A percentile compares a stretch with the other conserved stretches of the same genome.
phyloP scores from a whole-genome alignment of 2,113 vertebrate species.

The Edolisoma coerulescens region DNA sequence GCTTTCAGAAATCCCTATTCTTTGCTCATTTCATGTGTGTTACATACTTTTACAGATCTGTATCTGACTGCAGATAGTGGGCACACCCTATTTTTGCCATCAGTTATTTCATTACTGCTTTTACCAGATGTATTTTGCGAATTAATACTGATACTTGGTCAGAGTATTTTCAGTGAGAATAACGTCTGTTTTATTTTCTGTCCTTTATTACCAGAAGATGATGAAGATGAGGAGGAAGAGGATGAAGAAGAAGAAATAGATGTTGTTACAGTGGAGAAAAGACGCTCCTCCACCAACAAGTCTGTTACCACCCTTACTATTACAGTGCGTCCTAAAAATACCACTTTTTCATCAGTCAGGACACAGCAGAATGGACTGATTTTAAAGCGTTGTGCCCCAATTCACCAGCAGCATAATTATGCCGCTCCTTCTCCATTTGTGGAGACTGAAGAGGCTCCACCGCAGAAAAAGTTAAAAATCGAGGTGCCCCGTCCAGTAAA shows the following conservation, averaged over 20 bases:
- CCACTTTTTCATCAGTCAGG: conserved; percentile 68
- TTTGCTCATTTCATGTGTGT: background rate
- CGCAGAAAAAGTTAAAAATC: conserved; percentile 83
- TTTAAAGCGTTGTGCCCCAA: conserved; percentile 89
- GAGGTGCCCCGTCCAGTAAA: conserved; percentile 77
- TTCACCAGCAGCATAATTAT: conserved; percentile 99
- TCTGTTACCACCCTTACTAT: conserved; percentile 77
- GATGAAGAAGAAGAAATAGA: conserved; percentile 96
- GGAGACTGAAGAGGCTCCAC: conserved; percentile 83
- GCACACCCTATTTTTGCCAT: background rate
- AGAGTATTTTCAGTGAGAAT: background rate
- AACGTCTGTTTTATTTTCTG: background rate
- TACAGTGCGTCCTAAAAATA: conserved; percentile 71
- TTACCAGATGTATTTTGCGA: background rate
- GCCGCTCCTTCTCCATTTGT: conserved; percentile 91
- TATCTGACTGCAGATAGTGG: background rate
- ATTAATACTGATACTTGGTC: background rate
- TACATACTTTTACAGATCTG: background rate
- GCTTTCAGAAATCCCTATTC: background rate
- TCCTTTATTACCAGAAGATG: conserved; percentile 65
- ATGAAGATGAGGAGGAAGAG: conserved; percentile 86
- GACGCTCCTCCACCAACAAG: conserved; percentile 77
- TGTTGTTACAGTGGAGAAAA: conserved; percentile 92
- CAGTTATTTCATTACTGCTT: background rate
- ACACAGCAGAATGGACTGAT: conserved; percentile 83